These are phyloP conservation scores for Perca fluviatilis DNA, from an alignment of 2,113 vertebrate species.

Conservation along the genomic window DNA sequence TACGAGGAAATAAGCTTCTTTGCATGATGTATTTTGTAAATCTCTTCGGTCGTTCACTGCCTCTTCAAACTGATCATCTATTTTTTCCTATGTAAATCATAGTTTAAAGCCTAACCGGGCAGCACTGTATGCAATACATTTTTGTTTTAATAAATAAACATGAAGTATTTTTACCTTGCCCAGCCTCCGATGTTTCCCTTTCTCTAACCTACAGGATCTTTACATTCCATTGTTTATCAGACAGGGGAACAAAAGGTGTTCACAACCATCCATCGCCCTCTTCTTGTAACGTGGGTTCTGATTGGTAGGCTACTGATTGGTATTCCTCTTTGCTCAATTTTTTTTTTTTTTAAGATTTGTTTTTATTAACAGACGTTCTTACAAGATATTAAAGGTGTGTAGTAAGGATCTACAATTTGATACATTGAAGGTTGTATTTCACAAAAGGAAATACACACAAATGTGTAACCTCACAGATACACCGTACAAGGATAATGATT, in stretches of 20 bases:
- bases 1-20: neutral
- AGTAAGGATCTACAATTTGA: too few species aligned
- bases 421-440: too few species aligned
- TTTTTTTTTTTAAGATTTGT: too few species aligned
- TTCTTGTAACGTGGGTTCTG: neutral
- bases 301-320: neutral
- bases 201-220: neutral
- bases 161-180: neutral
- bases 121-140: neutral
- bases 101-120: neutral
- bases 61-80: neutral
- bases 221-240: neutral
- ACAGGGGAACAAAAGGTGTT: neutral
- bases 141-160: conserved; percentile 45
- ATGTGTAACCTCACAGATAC: too few species aligned
- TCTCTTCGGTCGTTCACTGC: neutral
- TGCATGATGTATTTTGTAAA: conserved; percentile 18
- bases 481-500: too few species aligned
- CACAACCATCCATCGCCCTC: neutral
- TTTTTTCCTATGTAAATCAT: neutral
- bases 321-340: conserved; percentile 30
- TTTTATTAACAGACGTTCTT: too few species aligned
- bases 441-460: too few species aligned
- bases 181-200: neutral
- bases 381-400: too few species aligned